Conservation (phyloP, 2,113 vertebrate genomes). For the Cyanoderma ruficeps region DNA sequence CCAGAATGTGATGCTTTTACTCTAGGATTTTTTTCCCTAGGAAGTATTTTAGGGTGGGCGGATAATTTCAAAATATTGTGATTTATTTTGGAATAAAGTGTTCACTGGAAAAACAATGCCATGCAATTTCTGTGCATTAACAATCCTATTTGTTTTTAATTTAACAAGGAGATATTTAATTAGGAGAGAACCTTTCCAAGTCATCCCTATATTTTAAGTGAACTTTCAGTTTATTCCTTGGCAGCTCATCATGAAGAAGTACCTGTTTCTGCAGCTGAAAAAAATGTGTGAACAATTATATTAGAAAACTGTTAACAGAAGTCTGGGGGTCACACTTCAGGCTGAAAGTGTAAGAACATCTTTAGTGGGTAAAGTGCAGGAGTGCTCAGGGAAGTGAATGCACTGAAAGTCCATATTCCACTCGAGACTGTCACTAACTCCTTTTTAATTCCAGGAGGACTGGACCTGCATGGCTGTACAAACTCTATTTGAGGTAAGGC, state of each 20-base stretch:
- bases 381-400: background rate
- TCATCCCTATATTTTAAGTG: background rate
- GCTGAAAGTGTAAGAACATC: background rate
- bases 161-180: background rate
- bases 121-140: background rate
- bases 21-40: background rate
- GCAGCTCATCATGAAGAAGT: background rate
- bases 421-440: background rate
- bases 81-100: background rate
- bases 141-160: background rate
- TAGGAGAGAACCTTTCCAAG: background rate
- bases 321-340: background rate
- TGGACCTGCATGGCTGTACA: background rate
- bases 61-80: background rate
- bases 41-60: background rate
- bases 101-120: background rate
- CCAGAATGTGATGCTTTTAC: background rate
- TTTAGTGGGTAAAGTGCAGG: background rate
- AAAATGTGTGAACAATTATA: background rate
- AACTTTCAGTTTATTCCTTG: background rate
- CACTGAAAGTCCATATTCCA: background rate
- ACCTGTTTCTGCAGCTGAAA: background rate
- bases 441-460: background rate
- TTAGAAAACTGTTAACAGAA: background rate
- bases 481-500: background rate